Conservation (phyloP, 2,888 invertebrate species). For the Anorthoa munda region DNA sequence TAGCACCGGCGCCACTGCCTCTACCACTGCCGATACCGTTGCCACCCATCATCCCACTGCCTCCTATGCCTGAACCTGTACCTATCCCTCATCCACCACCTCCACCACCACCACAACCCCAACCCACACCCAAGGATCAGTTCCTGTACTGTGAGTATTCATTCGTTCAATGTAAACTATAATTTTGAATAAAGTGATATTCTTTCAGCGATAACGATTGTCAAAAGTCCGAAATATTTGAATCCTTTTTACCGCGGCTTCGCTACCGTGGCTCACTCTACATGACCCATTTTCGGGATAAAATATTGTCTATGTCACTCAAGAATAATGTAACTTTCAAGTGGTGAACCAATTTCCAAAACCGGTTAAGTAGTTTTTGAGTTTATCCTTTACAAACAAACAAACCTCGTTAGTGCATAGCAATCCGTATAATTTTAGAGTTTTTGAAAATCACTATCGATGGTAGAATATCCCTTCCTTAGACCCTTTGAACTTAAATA, state of each 20-base stretch:
- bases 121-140: slow-evolving; percentile 23
- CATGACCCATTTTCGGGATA: no score
- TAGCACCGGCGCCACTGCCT: slow-evolving; percentile 54
- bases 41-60: slow-evolving; percentile 21
- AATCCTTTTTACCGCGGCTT: no score
- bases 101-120: slow-evolving; percentile 25
- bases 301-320: no score
- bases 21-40: slow-evolving; percentile 32
- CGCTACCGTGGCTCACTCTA: no score
- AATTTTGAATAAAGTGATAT: background rate
- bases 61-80: slow-evolving; percentile 24
- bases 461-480: background rate
- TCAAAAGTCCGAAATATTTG: no score
- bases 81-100: slow-evolving; percentile 39
- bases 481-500: background rate
- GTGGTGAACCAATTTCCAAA: no score
- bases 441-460: no score
- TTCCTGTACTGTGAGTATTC: slow-evolving; percentile 59
- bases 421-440: no score
- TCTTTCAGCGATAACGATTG: background rate
- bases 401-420: no score
- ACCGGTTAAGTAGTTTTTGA: no score
- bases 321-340: no score
- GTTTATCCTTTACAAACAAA: no score
- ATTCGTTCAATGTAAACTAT: background rate